Evolutionary conservation across 2,113 vertebrate species (phyloP).

Genomic region (Pipa parva): DNA sequence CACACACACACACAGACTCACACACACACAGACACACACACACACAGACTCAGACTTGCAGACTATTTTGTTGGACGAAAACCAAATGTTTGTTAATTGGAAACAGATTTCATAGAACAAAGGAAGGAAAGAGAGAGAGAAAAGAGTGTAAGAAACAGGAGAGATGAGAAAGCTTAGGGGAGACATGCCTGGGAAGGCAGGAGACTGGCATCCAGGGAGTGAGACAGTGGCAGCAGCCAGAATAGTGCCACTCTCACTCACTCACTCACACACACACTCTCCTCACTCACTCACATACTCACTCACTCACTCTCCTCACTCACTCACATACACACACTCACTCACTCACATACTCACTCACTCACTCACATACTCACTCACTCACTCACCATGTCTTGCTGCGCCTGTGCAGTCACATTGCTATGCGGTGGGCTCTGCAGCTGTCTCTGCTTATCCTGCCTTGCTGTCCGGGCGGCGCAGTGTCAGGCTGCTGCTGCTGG

Average conservation of each 20-base stretch:
- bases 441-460: slow-evolving; percentile 9
- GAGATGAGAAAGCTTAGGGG: not conserved
- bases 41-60: no score
- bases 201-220: not conserved
- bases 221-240: slow-evolving; percentile 14
- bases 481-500: not conserved
- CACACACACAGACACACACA: no score
- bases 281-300: no score
- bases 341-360: no score
- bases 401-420: slow-evolving; percentile 16
- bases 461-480: not conserved
- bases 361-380: no score
- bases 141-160: slow-evolving; percentile 2
- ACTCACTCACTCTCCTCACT: no score
- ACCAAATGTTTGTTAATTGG: slow-evolving; percentile 2
- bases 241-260: slow-evolving; percentile 3
- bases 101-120: slow-evolving; percentile 44
- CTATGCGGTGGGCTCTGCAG: slow-evolving; percentile 7
- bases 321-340: no score
- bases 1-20: no score
- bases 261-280: no score
- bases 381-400: slow-evolving; percentile 32
- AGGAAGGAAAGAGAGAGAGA: slow-evolving; percentile 1
- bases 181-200: no score
- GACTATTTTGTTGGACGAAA: not conserved